A percentile compares a stretch with the other conserved stretches of the same genome.
These are phyloP conservation scores for Scalopus aquaticus DNA, from an alignment of 2,113 vertebrate species.

Conservation along the genomic window DNA sequence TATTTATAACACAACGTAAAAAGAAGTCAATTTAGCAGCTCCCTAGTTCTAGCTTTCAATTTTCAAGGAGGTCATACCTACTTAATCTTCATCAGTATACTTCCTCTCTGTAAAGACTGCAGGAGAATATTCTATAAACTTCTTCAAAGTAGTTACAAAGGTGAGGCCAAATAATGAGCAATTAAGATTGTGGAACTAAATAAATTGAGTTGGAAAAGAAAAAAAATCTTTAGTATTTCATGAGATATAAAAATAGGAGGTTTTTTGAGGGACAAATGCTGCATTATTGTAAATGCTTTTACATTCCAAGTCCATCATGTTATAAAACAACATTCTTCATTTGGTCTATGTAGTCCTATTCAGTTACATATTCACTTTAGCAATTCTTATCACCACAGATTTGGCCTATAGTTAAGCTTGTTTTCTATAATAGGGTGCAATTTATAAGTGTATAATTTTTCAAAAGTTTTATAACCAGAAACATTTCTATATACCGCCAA, in stretches of 20 bases:
- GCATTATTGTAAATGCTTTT: not conserved
- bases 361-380: not conserved
- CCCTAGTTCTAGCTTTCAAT: not conserved
- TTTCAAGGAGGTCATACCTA: not conserved
- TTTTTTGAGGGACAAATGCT: not conserved
- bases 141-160: not conserved
- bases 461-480: not conserved
- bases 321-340: not conserved
- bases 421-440: slow-evolving; percentile 12
- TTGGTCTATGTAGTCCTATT: not conserved
- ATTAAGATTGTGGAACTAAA: not conserved
- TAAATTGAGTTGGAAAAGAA: not conserved
- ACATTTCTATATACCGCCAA: not conserved
- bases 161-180: not conserved
- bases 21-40: not conserved
- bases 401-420: not conserved
- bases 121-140: not conserved
- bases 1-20: not conserved
- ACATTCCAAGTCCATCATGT: not conserved
- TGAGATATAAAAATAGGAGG: not conserved
- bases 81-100: not conserved
- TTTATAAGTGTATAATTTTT: not conserved
- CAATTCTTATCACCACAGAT: not conserved
- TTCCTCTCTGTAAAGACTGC: not conserved
- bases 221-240: not conserved